Base-by-base conservation (phyloP, 30 jellyfish, hydroid and myxozoan genomes). In the Aurelia sp. region DNA sequence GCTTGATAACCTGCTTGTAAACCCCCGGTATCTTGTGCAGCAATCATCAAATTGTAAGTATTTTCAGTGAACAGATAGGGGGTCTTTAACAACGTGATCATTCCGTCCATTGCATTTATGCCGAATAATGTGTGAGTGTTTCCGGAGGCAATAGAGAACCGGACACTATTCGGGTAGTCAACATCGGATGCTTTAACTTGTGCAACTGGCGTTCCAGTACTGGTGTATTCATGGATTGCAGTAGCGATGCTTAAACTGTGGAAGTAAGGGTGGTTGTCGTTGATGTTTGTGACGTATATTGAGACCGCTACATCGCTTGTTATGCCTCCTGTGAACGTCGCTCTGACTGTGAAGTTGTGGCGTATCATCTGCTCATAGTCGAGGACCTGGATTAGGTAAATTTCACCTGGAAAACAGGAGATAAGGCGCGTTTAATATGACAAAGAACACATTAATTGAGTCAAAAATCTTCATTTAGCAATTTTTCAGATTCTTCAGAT, bases 201-300 rank as follows among this genome's bases (percentile, higher is more conserved):
- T 48, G 71, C 66, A 30, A 95, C 73, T 22, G 81, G 86, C 17
- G 97, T 67, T 53, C 89, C 91, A 23, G 71, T 71, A 9, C 67
- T 70, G 27, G 99, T 73, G 74, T 65, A 95, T 51, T 95, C 99
- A 51, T 90, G 95, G 13, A 95, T 35, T 20, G 73, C 18, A n/a
- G 81, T 66, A 6, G 66, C 17, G 73, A 71, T 72, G 13, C 90
- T 18, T 19, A 21, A 37, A 2, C 73, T 62, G 35, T 37, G 37
- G 83, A 89, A 89, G 72, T 53, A 44, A 6, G 97, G 97, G 4
- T 40, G 30, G 65, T 89, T 76, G 72, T 95, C 97, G 64, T 89
- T 80, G 59, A 73, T 66, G 80, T 95, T 86, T 15, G 44, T 71
- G 68, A 95, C 97, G 37, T 53, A 51, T 15, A 95, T 76, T 18